Base-by-base conservation (phyloP, 2,113 vertebrate genomes). In the Gymnorhina tibicen region DNA sequence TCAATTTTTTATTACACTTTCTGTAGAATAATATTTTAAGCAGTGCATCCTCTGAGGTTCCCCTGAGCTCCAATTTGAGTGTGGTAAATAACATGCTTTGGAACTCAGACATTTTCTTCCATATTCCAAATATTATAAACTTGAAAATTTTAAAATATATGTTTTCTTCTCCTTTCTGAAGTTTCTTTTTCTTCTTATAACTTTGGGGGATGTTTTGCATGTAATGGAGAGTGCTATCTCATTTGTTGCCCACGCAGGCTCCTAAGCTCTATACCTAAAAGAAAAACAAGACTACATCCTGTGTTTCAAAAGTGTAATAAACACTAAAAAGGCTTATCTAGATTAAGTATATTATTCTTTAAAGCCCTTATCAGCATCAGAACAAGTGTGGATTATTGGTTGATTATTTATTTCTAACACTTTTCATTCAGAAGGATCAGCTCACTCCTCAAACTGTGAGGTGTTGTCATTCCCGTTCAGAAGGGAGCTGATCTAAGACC, bases 11-110 rank as follows among this genome's bases (percentile, higher is more conserved):
- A 42, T 50, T 74, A 39, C 22, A 55, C 23, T 88, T 80, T 62
- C 50, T 80, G 80, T 84, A 77, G 35, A 92, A 92, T 76, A 70
- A 86, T 86, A 63, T 87, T 91, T 93, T 63, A 84, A 88, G 75
- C 46, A 84, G 35, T 59, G 5, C 46, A 77, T 55, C 79, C 55
- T 84, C 84, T 81, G 53, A 91, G 89, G 79, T 67, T 91, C 91
- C 84, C 87, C 49, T 28, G 49, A 94, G 93, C 49, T 89, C 49
- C 35, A 78, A 10, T 87, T 91, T 87, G 64, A 93, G 44, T 39
- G 19, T 68, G 41, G 50, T 62, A 96, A 91, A 89, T 60, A 95
- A 84, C 30, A 66, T 37, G 56, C 26, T 85, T 76, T 87, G 23
- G 44, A 91, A 85, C 35, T 68, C 53, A 44, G 24, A 89, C 70